Percentiles rank a stretch among this genome's conserved stretches.
These are phyloP conservation scores for Reticulitermes lucifugus DNA, from an alignment of 2,888 invertebrate genomes.

Conservation along the genomic window DNA sequence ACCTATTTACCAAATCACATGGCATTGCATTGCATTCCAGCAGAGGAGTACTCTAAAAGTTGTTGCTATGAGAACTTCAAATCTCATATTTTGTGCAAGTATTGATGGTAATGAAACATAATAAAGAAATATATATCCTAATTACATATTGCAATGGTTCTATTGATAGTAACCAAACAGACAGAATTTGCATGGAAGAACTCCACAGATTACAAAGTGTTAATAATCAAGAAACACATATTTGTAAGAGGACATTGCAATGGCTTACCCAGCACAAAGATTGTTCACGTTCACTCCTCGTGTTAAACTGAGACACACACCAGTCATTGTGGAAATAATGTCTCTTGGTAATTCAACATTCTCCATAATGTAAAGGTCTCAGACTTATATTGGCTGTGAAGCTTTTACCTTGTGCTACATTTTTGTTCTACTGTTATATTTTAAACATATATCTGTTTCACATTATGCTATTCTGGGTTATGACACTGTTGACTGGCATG, in stretches of 20 bases:
- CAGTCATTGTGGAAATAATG: neutral
- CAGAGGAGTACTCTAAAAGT: too few species aligned
- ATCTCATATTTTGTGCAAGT: too few species aligned
- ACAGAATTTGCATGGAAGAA: neutral
- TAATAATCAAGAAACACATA: neutral
- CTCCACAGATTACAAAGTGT: neutral
- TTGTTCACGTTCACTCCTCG: neutral
- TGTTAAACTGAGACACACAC: neutral
- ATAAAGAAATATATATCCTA: too few species aligned
- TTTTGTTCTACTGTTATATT: neutral
- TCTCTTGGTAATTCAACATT: neutral
- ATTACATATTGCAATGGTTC: neutral
- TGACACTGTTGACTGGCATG: neutral
- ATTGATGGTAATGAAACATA: too few species aligned
- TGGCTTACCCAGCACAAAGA: neutral
- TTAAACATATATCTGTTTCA: neutral
- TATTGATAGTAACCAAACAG: neutral
- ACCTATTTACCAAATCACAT: too few species aligned
- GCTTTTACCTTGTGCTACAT: neutral
- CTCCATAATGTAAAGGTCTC: neutral
- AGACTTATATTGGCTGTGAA: neutral
- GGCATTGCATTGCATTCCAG: too few species aligned
- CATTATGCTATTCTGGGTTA: neutral
- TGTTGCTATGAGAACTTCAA: too few species aligned
- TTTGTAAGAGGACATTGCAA: neutral